Percentiles rank a stretch among this genome's conserved stretches.
phyloP scores from a whole-genome alignment of 2,797 vertebrate genomes.

The Ptychadena robeensis region DNA sequence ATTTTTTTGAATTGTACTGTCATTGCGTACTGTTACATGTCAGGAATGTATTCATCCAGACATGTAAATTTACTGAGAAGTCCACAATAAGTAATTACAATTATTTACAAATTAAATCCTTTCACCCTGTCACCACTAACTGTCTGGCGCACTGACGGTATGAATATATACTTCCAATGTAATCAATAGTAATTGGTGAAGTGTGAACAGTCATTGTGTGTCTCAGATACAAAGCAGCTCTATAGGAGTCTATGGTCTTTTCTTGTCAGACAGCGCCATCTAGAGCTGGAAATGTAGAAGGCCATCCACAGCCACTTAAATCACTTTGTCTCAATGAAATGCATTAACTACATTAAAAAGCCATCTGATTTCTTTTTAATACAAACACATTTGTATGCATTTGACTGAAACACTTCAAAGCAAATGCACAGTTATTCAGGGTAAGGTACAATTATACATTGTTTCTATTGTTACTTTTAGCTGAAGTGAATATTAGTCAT shows the following conservation, averaged over 20 bases:
- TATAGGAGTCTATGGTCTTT: background rate
- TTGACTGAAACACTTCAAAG: background rate
- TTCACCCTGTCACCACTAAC: too few relatives aligned
- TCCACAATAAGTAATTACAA: background rate
- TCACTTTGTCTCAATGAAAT: background rate
- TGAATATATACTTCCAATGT: background rate
- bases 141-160: background rate
- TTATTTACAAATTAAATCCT: background rate
- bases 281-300: conserved; percentile 1
- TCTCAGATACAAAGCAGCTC: background rate
- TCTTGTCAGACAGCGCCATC: conserved; percentile 39
- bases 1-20: too few relatives aligned
- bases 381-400: background rate
- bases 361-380: background rate
- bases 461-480: background rate
- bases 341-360: background rate
- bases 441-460: conserved; percentile 8
- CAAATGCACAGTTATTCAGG: background rate
- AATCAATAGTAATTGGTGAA: background rate
- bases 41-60: background rate
- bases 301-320: background rate
- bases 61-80: background rate
- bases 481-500: background rate
- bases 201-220: background rate
- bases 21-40: background rate